These are phyloP conservation scores for Celastrina argiolus DNA, from an alignment of 2,888 invertebrate genomes.

Conservation along the genomic window DNA sequence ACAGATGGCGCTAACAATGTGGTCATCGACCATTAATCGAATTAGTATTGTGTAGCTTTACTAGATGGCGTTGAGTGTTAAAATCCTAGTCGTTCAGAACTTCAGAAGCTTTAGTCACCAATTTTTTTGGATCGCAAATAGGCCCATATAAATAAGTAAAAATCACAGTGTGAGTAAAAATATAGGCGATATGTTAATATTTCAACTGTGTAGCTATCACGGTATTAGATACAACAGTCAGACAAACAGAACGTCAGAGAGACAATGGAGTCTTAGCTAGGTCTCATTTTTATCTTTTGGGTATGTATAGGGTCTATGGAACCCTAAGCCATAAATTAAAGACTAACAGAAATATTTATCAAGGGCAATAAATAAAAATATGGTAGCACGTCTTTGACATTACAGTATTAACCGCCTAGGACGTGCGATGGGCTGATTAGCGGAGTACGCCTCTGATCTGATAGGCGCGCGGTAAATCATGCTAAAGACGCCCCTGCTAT, in stretches of 20 bases:
- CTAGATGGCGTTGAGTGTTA: slow-evolving; percentile 32
- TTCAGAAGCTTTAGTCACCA: too few relatives aligned
- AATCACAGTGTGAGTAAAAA: too few relatives aligned
- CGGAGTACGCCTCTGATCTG: slow-evolving; percentile 11
- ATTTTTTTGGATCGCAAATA: too few relatives aligned
- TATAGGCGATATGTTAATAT: too few relatives aligned
- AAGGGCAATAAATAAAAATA: neutral
- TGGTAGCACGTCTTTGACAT: slow-evolving; percentile 7
- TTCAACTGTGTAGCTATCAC: too few relatives aligned
- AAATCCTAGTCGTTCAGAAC: too few relatives aligned
- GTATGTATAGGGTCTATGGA: too few relatives aligned
- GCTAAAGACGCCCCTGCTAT: slow-evolving; percentile 26
- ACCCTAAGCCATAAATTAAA: slow-evolving; percentile 3
- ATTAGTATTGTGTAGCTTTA: neutral
- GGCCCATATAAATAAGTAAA: too few relatives aligned
- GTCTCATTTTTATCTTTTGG: too few relatives aligned
- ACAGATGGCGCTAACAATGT: slow-evolving; percentile 33
- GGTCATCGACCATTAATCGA: slow-evolving; percentile 33
- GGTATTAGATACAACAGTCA: too few relatives aligned
- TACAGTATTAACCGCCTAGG: slow-evolving; percentile 12
- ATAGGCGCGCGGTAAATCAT: slow-evolving; percentile 34
- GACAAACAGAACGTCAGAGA: too few relatives aligned
- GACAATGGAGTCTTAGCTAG: too few relatives aligned
- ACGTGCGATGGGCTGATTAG: slow-evolving; percentile 19
- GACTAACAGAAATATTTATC: slow-evolving; percentile 9